These are phyloP conservation scores for Syrmaticus mikado DNA, from an alignment of 2,113 vertebrate species.

Conservation along the genomic window DNA sequence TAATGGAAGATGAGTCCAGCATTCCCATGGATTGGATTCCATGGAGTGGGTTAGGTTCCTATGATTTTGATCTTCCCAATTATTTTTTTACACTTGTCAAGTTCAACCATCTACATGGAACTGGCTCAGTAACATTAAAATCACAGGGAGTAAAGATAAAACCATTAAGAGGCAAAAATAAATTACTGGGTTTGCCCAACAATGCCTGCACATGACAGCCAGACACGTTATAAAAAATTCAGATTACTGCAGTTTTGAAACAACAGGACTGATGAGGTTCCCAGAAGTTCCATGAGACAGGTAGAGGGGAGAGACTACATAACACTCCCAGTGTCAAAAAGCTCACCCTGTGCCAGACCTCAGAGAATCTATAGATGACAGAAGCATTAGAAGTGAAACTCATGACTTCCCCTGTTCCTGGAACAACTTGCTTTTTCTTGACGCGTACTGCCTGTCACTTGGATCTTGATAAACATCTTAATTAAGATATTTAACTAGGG, in stretches of 20 bases:
- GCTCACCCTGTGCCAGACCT: neutral
- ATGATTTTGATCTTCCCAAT: neutral
- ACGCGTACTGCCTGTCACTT: rapidly evolving
- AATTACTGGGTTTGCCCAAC: neutral
- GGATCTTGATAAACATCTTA: neutral
- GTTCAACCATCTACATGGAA: neutral
- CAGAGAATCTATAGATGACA: neutral
- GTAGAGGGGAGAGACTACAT: neutral
- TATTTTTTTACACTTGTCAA: neutral
- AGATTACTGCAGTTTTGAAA: neutral
- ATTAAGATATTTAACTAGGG: neutral
- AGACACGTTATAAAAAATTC: neutral
- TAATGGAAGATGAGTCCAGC: neutral
- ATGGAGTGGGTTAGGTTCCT: rapidly evolving
- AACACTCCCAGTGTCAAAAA: rapidly evolving
- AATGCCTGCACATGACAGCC: neutral
- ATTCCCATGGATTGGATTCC: neutral
- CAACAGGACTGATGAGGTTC: neutral
- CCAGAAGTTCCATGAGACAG: neutral
- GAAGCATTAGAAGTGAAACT: neutral
- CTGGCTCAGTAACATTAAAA: neutral
- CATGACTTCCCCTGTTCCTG: neutral
- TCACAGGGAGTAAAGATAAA: neutral
- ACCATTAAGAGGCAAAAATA: neutral
- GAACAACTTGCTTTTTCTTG: neutral